A percentile compares a stretch with the other conserved stretches of the same genome.
Evolutionary conservation across 2,113 vertebrate genomes (phyloP).

Genomic region (Gasterosteus nipponicus): DNA sequence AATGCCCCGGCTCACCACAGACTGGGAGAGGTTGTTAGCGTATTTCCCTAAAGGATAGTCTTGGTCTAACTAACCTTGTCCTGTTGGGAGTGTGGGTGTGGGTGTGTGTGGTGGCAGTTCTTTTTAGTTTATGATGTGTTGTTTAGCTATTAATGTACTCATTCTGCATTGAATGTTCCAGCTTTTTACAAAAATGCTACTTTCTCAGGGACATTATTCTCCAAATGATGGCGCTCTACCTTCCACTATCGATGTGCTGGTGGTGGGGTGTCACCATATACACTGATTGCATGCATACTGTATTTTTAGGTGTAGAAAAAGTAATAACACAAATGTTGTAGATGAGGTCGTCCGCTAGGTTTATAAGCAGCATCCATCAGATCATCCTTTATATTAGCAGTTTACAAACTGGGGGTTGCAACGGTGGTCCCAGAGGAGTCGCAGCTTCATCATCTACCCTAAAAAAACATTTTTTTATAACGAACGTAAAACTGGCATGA

Average conservation of each 20-base stretch:
- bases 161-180: neutral
- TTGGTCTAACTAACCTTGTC: slow-evolving; percentile 14
- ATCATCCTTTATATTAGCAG: too few relatives aligned
- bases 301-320: neutral
- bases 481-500: too few relatives aligned
- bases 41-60: slow-evolving; percentile 38
- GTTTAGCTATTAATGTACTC: neutral
- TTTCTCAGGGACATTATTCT: neutral
- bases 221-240: neutral
- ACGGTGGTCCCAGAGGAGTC: too few relatives aligned
- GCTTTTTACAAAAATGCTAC: neutral
- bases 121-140: neutral
- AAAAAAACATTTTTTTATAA: too few relatives aligned
- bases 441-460: too few relatives aligned
- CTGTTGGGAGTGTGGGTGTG: neutral
- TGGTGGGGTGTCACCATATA: neutral
- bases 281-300: neutral
- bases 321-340: neutral
- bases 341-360: neutral
- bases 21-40: slow-evolving; percentile 18
- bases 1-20: slow-evolving; percentile 47
- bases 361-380: neutral
- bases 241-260: neutral
- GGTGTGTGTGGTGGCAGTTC: neutral
- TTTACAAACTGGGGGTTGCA: too few relatives aligned